These are phyloP conservation scores for Monochamus alternatus DNA, from an alignment of 2,888 invertebrate species.

Conservation along the genomic window DNA sequence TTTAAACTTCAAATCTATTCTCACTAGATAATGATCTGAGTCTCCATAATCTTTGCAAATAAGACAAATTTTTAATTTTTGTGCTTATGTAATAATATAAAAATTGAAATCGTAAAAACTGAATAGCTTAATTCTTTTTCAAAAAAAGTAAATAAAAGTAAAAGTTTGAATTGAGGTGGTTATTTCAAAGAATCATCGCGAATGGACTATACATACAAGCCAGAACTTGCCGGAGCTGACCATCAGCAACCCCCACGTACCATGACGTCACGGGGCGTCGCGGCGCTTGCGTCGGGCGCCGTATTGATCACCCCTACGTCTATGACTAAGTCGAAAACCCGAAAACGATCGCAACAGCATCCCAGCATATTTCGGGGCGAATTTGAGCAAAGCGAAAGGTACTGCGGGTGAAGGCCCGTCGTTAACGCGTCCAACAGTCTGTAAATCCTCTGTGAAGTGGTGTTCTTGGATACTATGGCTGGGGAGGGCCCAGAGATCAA, in stretches of 20 bases:
- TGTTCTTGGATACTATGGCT: constrained; percentile 66
- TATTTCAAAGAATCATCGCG: background rate
- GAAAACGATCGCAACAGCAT: constrained; percentile 27
- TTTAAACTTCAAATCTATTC: too few species aligned
- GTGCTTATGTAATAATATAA: too few species aligned
- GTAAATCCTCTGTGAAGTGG: constrained; percentile 35
- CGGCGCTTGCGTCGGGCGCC: constrained; percentile 51
- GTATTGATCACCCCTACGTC: constrained; percentile 57
- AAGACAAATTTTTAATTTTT: too few species aligned
- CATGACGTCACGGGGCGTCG: constrained; percentile 22
- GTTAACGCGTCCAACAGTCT: constrained; percentile 26
- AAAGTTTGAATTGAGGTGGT: too few species aligned
- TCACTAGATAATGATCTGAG: too few species aligned
- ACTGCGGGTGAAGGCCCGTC: constrained; percentile 43
- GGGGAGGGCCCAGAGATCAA: constrained; percentile 77
- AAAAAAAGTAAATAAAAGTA: too few species aligned
- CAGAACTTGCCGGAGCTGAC: background rate
- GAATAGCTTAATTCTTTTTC: too few species aligned
- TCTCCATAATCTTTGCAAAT: too few species aligned
- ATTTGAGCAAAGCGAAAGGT: constrained; percentile 21
- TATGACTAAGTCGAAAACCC: constrained; percentile 57
- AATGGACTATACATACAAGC: background rate
- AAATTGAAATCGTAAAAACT: too few species aligned
- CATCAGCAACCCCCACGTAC: constrained; percentile 20
- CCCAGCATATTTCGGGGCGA: constrained; percentile 13